Evolutionary conservation across 1,140 invertebrate species (phyloP).

Genomic region (Colletes gigas): DNA sequence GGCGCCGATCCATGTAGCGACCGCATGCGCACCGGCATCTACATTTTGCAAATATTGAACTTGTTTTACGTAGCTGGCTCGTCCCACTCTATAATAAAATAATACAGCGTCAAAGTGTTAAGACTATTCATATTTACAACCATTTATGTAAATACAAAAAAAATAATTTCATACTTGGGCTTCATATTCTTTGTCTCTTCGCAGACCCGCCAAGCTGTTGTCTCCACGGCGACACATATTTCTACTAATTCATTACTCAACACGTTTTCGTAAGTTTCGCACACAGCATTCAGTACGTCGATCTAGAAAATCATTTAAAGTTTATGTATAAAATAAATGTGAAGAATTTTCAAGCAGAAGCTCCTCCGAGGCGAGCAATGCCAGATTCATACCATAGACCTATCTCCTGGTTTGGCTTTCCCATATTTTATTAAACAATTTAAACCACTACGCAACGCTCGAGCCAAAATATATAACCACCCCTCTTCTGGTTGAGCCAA

Average conservation of each 20-base stretch:
- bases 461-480: constrained; percentile 76
- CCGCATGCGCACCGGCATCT: constrained; percentile 87
- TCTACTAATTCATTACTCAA: constrained; percentile 14
- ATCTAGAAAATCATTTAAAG: constrained; percentile 71
- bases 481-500: constrained; percentile 55
- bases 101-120: too few species aligned
- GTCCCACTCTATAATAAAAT: constrained; percentile 81
- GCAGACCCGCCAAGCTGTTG: constrained; percentile 78
- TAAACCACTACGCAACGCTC: constrained; percentile 81
- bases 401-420: constrained; percentile 87
- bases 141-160: neutral
- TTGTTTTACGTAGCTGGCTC: constrained; percentile 84
- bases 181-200: constrained; percentile 82
- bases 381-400: constrained; percentile 85
- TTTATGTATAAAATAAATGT: neutral
- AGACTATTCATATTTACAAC: neutral
- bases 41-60: constrained; percentile 78
- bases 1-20: constrained; percentile 83
- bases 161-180: constrained; percentile 76
- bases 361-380: too few species aligned
- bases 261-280: constrained; percentile 65
- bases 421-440: constrained; percentile 87
- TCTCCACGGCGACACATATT: constrained; percentile 61
- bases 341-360: too few species aligned
- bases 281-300: constrained; percentile 79